phyloP scores from a whole-genome alignment of 2,113 vertebrate genomes.

The Strigops habroptila region DNA sequence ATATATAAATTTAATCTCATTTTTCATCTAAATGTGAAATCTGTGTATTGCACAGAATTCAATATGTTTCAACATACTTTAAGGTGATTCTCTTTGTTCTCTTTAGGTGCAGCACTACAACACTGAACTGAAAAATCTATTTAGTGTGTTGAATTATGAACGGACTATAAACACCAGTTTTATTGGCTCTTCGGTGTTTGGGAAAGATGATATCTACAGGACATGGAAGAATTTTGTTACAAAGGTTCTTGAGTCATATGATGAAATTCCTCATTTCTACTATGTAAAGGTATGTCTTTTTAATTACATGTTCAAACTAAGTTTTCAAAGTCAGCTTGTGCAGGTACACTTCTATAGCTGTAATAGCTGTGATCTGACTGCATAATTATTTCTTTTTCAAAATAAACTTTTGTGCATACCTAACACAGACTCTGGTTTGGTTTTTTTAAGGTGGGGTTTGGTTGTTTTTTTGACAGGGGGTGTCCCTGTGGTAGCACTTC shows the following conservation, averaged over 20 bases:
- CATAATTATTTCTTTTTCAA: neutral
- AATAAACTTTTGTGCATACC: neutral
- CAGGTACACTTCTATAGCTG: neutral
- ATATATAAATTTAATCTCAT: neutral
- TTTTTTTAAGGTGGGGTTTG: neutral
- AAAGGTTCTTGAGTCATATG: constrained; percentile 45
- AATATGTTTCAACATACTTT: neutral
- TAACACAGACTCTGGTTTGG: neutral
- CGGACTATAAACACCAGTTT: constrained; percentile 58
- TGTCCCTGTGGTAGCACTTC: neutral
- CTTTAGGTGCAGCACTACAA: constrained; percentile 65
- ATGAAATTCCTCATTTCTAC: constrained; percentile 72
- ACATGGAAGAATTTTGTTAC: constrained; percentile 72
- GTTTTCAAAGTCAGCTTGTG: neutral
- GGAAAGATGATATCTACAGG: constrained; percentile 81
- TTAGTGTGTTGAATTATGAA: constrained; percentile 83
- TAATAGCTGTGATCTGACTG: neutral
- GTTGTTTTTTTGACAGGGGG: neutral
- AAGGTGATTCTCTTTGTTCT: constrained; percentile 3
- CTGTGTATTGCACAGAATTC: neutral
- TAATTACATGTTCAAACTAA: neutral
- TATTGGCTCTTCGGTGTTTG: constrained; percentile 87
- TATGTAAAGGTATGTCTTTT: constrained; percentile 88
- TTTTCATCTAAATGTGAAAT: neutral
- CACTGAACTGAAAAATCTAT: constrained; percentile 74